phyloP scores from a whole-genome alignment of 2,888 invertebrate genomes.

The Perizoma affinitatum region DNA sequence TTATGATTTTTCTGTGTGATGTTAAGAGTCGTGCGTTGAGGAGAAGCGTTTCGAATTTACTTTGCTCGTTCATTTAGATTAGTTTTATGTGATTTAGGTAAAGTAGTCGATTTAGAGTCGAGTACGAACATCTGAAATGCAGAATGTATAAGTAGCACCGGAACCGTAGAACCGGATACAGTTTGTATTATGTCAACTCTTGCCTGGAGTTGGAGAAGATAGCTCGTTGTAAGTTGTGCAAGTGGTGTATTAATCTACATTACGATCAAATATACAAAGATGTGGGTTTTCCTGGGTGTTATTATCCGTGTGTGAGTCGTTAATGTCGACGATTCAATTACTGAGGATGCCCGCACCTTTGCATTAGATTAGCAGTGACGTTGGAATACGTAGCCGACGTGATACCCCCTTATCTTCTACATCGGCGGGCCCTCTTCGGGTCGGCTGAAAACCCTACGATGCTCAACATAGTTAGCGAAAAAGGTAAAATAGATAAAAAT shows the following conservation, averaged over 20 bases:
- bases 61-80: slow-evolving; percentile 71
- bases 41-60: slow-evolving; percentile 85
- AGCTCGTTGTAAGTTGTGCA: slow-evolving; percentile 80
- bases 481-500: slow-evolving; percentile 80
- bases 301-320: slow-evolving; percentile 67
- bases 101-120: slow-evolving; percentile 75
- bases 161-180: slow-evolving; percentile 60
- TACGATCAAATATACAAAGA: slow-evolving; percentile 79
- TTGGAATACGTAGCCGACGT: slow-evolving; percentile 69
- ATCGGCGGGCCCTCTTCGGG: slow-evolving; percentile 70
- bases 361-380: slow-evolving; percentile 75
- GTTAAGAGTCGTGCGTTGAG: slow-evolving; percentile 84
- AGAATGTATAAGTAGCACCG: slow-evolving; percentile 77
- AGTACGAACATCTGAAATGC: slow-evolving; percentile 80
- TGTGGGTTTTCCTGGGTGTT: slow-evolving; percentile 76
- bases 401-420: slow-evolving; percentile 75
- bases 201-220: slow-evolving; percentile 61
- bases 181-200: slow-evolving; percentile 65
- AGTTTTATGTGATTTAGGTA: slow-evolving; percentile 77
- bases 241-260: slow-evolving; percentile 81
- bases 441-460: slow-evolving; percentile 81
- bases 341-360: slow-evolving; percentile 81
- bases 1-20: slow-evolving; percentile 82
- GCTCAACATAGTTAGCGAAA: slow-evolving; percentile 80
- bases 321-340: slow-evolving; percentile 58